Base-by-base conservation (phyloP, 2,113 vertebrate genomes). In the Otolemur garnettii region DNA sequence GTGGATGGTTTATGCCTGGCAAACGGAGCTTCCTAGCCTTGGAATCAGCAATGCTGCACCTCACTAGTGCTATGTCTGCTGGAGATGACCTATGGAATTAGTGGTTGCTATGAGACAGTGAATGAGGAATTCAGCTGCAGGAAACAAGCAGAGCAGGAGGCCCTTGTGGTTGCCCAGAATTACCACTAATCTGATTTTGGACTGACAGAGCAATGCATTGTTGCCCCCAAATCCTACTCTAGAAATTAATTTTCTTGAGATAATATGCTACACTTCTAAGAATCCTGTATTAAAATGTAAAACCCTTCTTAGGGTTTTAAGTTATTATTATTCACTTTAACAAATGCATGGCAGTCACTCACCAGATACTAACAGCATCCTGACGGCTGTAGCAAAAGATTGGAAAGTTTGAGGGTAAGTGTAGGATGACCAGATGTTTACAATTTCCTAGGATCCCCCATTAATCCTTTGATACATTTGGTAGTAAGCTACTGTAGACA, bases 1-100 rank as follows among this genome's bases (percentile, higher is more conserved):
- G 69, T 62, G 55, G 64, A 85, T 57, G 59, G 62, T 83, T 87
- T 92, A 50, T 81, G 79, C 69, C 21, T 93, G 30, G 42, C 28
- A 89, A 96, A 77, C 57, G 79, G n/a, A 83, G 85, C 42, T 86
- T 18, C n/a, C 95, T 69, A 84, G 28, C 45, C 75, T 86, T 87
- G 72, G 45, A 74, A 90, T 28, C 30, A 45, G 59, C 3, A 68
- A 80, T 75, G 53, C 66, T 88, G 72, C 18, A 53, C 59, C 35
- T 85, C 57, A 55, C 72, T 57, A 78, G 72, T 81, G 77, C 82
- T 28, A 15, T 50, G n/a, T 66, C 79, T 96, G 55, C 18, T 57
- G 64, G n/a, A 71, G 84, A 77, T 59, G 13, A 50, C 18, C 21
- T 82, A 18, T 1, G 87, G 71, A 87, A 66, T 93, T 45, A 80